Evolutionary conservation across 2,888 invertebrate genomes (phyloP).

Genomic region (Netelia virgata): DNA sequence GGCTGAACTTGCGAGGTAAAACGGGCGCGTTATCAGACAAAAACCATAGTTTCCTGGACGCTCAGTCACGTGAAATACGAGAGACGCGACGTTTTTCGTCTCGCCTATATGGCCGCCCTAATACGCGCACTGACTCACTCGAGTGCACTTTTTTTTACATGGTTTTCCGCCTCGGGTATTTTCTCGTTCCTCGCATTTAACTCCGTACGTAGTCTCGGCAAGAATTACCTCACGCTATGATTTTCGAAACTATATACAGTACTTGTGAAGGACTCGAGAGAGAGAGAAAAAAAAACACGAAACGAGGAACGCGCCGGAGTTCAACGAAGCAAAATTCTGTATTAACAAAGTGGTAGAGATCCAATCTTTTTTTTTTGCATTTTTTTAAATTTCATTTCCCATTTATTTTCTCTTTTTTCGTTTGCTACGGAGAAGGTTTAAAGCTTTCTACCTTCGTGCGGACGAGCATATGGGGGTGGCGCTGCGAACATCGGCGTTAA

Average conservation of each 20-base stretch:
- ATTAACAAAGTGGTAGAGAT: conserved; percentile 50
- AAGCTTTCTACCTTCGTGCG: conserved; percentile 60
- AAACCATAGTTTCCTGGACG: conserved; percentile 52
- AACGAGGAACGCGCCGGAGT: conserved; percentile 28
- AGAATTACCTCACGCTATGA: conserved; percentile 42
- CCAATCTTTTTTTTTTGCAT: background rate
- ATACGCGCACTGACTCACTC: conserved; percentile 65
- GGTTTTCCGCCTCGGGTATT: conserved; percentile 61
- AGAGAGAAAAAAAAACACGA: conserved; percentile 43
- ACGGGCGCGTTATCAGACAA: conserved; percentile 53
- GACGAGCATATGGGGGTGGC: conserved; percentile 42
- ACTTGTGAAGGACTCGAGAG: background rate
- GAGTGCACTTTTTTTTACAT: conserved; percentile 41
- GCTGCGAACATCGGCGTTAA: conserved; percentile 52
- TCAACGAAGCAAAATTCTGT: background rate
- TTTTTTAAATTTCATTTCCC: background rate
- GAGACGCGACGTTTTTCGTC: conserved; percentile 54
- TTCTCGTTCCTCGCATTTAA: conserved; percentile 52
- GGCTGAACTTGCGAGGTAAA: conserved; percentile 8
- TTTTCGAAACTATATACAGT: conserved; percentile 21
- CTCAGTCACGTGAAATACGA: conserved; percentile 57
- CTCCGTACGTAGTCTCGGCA: conserved; percentile 37
- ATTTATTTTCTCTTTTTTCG: conserved; percentile 22
- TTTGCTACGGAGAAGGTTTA: conserved; percentile 57
- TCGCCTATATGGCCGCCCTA: conserved; percentile 22